Evolutionary conservation across 2,797 vertebrate species (phyloP), one percentile per base, ranked within the genome.

Genomic region (Poecile montanus): DNA sequence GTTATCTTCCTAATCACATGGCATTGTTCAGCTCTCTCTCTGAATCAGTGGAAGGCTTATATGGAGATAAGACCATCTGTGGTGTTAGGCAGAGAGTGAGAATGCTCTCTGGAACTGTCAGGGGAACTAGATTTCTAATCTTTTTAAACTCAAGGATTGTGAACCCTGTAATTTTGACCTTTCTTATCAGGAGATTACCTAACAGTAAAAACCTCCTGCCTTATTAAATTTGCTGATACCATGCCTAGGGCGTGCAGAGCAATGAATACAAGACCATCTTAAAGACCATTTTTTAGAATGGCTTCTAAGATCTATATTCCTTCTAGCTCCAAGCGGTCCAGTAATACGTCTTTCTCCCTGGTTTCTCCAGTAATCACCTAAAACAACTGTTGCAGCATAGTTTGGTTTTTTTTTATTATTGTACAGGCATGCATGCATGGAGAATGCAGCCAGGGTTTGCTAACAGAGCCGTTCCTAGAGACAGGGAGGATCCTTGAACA

Each of bases 51-150:
- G 40, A 92, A 85, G 60, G 26, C 8, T 85, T 76, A 63, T 6
- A 32, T 34, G 65, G 70, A 88, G 74, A 78, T 89, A 92, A 82
- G 51, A 81, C 88, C 86, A 91, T 72, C 77, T 91, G 86, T 88
- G 45, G 70, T 91, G 50, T 62, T 51, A 91, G 58, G 77, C 73
- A 85, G 60, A 72, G 70, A 79, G 74, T 60, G 54, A 87, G 62
- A 96, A 91, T 40, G 15, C 18, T 89, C 81, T 78, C 84, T 92
- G 84, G 89, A 93, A 84, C 62, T 92, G 70, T 66, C 86, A 91
- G 20, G 29, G 25, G 51, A 72, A 68, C 74, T 76, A 79, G 32
- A 76, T 58, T 72, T 91, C 58, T 81, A 32, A 66, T 72, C 22
- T 72, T 82, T 78, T 85, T 76, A 62, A 88, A 73, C 44, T 27